phyloP scores from a whole-genome alignment of 2,888 invertebrate species.

The Phytoseiulus persimilis region DNA sequence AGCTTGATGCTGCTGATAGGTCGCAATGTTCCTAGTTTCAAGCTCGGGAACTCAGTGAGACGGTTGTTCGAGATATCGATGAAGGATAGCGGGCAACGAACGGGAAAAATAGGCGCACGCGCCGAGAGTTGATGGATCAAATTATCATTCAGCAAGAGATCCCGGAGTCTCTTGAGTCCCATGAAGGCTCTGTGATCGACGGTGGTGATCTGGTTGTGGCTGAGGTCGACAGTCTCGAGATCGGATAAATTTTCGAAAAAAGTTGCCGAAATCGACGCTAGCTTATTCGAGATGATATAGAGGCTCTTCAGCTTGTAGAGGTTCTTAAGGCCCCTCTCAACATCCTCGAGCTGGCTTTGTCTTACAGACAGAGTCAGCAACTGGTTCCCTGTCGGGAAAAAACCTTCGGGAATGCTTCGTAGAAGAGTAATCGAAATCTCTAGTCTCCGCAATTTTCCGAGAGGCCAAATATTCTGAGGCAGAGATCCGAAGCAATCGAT shows the following conservation, averaged over 20 bases:
- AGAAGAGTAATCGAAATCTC: conserved; percentile 42
- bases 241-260: conserved; percentile 53
- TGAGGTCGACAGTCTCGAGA: conserved; percentile 62
- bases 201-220: conserved; percentile 58
- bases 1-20: background rate
- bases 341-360: conserved; percentile 41
- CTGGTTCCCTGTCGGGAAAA: conserved; percentile 40
- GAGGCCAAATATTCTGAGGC: background rate
- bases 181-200: conserved; percentile 54
- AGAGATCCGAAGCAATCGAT: background rate
- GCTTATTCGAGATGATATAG: conserved; percentile 58
- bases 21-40: background rate
- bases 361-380: conserved; percentile 41
- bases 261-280: conserved; percentile 63
- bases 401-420: conserved; percentile 39
- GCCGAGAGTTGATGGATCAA: background rate
- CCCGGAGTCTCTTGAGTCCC: conserved; percentile 43
- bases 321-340: conserved; percentile 42
- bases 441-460: conserved; percentile 40
- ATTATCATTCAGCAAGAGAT: conserved; percentile 44
- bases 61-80: background rate
- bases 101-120: background rate
- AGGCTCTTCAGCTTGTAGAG: conserved; percentile 50
- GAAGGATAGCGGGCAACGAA: background rate
- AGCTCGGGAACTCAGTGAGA: background rate